A percentile compares a stretch with the other conserved stretches of the same genome.
Evolutionary conservation across 1,140 invertebrate species (phyloP).

Genomic region (Saccostrea echinata): DNA sequence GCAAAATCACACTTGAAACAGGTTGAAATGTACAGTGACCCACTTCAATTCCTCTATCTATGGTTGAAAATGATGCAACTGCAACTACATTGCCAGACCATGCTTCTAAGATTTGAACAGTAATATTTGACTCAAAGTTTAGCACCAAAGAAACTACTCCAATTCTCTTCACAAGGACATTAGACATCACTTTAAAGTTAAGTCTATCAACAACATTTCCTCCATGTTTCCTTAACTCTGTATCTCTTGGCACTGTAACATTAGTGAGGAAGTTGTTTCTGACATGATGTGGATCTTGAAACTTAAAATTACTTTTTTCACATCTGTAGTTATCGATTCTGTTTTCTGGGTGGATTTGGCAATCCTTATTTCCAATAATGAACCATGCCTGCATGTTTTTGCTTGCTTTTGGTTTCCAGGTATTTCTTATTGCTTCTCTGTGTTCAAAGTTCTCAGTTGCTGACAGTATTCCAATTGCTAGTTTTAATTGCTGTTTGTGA

Average conservation of each 20-base stretch:
- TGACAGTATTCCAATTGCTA: conserved; percentile 5
- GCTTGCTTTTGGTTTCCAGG: neutral
- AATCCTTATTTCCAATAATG: neutral
- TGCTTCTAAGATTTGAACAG: conserved; percentile 15
- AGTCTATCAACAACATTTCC: neutral
- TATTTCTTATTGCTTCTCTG: neutral
- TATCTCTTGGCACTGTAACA: neutral
- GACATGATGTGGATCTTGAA: neutral
- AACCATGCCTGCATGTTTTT: conserved; percentile 6
- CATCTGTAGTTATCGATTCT: neutral
- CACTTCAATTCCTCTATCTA: neutral
- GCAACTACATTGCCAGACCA: conserved; percentile 7
- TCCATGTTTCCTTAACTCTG: neutral
- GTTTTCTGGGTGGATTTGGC: neutral
- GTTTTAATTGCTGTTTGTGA: neutral
- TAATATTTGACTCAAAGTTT: neutral
- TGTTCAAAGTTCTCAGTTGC: neutral
- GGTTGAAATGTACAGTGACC: neutral
- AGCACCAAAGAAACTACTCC: neutral
- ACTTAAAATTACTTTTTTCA: neutral
- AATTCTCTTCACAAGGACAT: neutral
- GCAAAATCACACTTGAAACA: neutral
- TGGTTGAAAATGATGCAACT: neutral
- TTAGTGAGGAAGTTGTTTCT: neutral
- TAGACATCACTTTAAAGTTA: neutral